phyloP scores from a whole-genome alignment of 2,797 vertebrate species.

The Xiphophorus birchmanni region DNA sequence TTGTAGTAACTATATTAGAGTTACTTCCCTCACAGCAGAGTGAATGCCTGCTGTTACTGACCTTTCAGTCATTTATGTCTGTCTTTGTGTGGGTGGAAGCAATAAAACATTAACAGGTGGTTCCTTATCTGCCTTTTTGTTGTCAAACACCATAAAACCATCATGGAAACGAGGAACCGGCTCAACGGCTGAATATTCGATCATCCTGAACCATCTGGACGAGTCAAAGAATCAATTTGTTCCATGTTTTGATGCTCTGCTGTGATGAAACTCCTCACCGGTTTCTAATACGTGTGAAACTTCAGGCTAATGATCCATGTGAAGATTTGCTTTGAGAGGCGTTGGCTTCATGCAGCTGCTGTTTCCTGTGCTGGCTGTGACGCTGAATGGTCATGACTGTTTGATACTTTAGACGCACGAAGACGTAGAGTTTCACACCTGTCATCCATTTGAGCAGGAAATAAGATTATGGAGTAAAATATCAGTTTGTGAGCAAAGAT shows the following conservation, averaged over 20 bases:
- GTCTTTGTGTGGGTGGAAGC: slow-evolving; percentile 3
- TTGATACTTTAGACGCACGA: slow-evolving; percentile 41
- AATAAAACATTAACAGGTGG: slow-evolving; percentile 37
- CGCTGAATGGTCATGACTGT: slow-evolving; percentile 24
- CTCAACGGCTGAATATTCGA: slow-evolving; percentile 40
- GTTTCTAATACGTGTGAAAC: slow-evolving; percentile 2
- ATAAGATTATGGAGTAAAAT: not conserved
- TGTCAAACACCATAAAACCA: slow-evolving; percentile 69
- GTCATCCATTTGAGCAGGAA: slow-evolving; percentile 29
- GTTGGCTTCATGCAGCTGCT: slow-evolving; percentile 48
- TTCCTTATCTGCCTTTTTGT: slow-evolving; percentile 62
- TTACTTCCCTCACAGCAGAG: not conserved
- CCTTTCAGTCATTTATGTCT: not conserved
- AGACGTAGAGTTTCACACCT: slow-evolving; percentile 39
- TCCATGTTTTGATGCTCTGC: not conserved
- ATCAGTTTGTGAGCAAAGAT: slow-evolving; percentile 2
- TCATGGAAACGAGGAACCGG: slow-evolving; percentile 61
- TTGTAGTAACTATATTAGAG: not conserved
- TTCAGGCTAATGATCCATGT: slow-evolving; percentile 12
- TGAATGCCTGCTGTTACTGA: not conserved
- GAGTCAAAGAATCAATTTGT: not conserved
- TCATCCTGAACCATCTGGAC: slow-evolving; percentile 29
- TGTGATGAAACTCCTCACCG: slow-evolving; percentile 4
- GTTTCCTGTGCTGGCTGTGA: slow-evolving; percentile 20
- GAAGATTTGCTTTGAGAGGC: not conserved